Base-by-base conservation (phyloP, 2,888 invertebrate species). In the Cryptophagus acutangulus region DNA sequence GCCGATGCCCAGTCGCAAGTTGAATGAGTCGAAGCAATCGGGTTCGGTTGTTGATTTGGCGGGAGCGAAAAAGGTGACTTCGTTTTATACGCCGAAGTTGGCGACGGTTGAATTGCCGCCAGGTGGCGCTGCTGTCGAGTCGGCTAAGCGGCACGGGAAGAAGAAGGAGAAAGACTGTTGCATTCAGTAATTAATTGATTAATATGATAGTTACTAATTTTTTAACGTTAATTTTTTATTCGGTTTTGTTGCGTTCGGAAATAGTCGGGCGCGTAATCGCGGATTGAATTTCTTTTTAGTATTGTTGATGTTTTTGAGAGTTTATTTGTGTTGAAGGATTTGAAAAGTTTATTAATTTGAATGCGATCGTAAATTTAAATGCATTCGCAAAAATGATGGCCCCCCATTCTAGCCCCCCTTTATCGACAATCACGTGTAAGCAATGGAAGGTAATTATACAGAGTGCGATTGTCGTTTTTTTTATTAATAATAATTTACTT, bases 391-490 rank as follows among this genome's bases (percentile, higher is more conserved):
- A 43, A 48, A 46, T 48, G 33, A 44, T 51, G 40, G 36, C 41
- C 47, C 43, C 41, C 42, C 36, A 38, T 45, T 50, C 50, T 49
- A 48, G 49, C 48, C 33, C 37, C 46, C n/a, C 41, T 44, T 48
- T 57, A 54, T 59, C 66, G 63, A 63, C 66, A 69, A 62, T 66
- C 65, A 67, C 67, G 67, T 67, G 63, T 56, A 61, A 67, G 67
- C 68, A 68, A 68, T 68, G 66, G 67, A 63, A 68, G 68, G 68
- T 68, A 68, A 68, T 55, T 67, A 67, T 67, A 42, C n/a, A 51
- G 59, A 57, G 61, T 64, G 61, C 49, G 46, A 45, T 42, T 49
- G 49, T 53, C 52, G 47, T 49, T 45, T 51, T 47, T 47, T 51
- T 51, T 57, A 50, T 49, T 51, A 47, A 51, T 57, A n/a, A n/a